Base-by-base conservation (phyloP, 2,888 invertebrate species). In the Lithophane leautieri region DNA sequence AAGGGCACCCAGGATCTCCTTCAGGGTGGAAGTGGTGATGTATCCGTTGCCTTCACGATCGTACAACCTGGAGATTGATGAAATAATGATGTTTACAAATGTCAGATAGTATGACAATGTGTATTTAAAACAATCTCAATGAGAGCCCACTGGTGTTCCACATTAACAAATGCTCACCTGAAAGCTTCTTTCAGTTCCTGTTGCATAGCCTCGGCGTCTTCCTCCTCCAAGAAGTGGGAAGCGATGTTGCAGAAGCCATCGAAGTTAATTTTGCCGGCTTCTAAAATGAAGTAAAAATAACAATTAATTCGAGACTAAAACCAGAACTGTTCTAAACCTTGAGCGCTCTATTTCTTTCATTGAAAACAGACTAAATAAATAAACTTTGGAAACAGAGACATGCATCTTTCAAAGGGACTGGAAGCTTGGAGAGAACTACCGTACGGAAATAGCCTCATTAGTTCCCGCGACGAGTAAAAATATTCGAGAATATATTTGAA, bases 131-230 rank as follows among this genome's bases (percentile, higher is more conserved):
- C 3, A 12, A 19, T 68, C 0, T 40, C 16, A 76, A 58, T 16
- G 12, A 34, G 4, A 16, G 22, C 6, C 14, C 7, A n/a, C 8
- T 28, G 19, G 19, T 3, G 22, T 28, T 22, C 1, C 1, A 52
- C 4, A 22, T 54, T 54, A 78, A 70, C 8, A 65, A 42, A 47
- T 28, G 71, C 70, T 25, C 40, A 97, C 97, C 99, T 98, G 97
- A 99, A 99, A 82, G 99, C 99, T 96, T 99, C 99, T 91, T 99
- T 99, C 90, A 99, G 97, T 97, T 99, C 99, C 92, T 99, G 98
- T 95, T 99, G 99, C 97, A 99, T 98, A 81, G 99, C 99, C 94
- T 99, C 99, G 81, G 98, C 98, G 90, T 99, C 99, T 92, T 99
- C 99, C 92, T 99, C 99, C 90, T 99, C 98, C 72, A 99, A 97